Conservation (phyloP, 2,113 vertebrate genomes). For the Antechinus stuartii region DNA sequence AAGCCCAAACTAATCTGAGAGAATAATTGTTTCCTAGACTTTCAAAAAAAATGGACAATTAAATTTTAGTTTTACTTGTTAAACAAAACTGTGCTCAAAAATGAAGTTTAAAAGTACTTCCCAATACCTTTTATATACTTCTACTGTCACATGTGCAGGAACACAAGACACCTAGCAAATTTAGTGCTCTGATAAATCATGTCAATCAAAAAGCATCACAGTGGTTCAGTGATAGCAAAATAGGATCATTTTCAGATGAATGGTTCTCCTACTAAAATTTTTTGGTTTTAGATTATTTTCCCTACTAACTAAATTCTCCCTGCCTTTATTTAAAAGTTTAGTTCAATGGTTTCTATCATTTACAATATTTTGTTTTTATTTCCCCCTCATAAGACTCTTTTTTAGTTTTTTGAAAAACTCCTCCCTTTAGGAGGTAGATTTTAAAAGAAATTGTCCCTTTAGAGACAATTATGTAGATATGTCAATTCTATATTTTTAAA, state of each 20-base stretch:
- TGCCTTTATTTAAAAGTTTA: neutral
- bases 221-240: neutral
- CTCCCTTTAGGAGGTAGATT: constrained; percentile 43
- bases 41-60: constrained; percentile 19
- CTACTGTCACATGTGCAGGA: constrained; percentile 15
- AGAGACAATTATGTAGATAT: constrained; percentile 14
- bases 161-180: constrained; percentile 45
- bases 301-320: neutral
- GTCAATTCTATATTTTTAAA: constrained; percentile 28
- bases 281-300: neutral
- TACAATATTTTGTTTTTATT: constrained; percentile 11
- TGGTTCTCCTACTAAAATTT: neutral
- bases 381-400: constrained; percentile 17
- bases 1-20: constrained; percentile 11
- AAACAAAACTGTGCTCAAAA: constrained; percentile 8
- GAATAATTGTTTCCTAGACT: neutral
- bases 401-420: constrained; percentile 27
- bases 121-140: constrained; percentile 16
- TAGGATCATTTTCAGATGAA: neutral
- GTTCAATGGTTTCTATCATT: constrained; percentile 29
- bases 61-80: constrained; percentile 40
- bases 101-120: constrained; percentile 19
- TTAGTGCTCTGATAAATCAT: constrained; percentile 9
- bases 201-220: neutral
- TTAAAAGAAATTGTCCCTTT: constrained; percentile 17